Evolutionary conservation across 2,888 invertebrate species (phyloP).

Genomic region (Eristalis intricaria): DNA sequence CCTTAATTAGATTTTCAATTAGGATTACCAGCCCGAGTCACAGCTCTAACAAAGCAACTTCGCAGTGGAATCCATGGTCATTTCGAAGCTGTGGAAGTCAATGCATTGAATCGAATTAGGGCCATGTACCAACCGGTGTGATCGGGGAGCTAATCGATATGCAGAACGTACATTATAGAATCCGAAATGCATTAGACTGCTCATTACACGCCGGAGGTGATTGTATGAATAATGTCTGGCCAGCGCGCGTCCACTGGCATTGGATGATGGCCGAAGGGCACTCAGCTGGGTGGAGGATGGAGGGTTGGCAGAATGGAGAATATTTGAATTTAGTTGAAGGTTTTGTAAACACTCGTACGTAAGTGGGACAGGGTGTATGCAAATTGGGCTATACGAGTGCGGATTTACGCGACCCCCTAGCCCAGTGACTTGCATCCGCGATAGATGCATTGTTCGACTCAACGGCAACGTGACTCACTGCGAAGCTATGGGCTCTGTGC

Average conservation of each 20-base stretch:
- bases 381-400: slow-evolving; percentile 33
- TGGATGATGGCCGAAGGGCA: slow-evolving; percentile 39
- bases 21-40: slow-evolving; percentile 40
- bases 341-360: slow-evolving; percentile 20
- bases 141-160: slow-evolving; percentile 48
- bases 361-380: slow-evolving; percentile 60
- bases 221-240: slow-evolving; percentile 62
- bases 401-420: slow-evolving; percentile 19
- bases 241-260: slow-evolving; percentile 34
- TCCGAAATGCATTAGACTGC: slow-evolving; percentile 56
- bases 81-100: slow-evolving; percentile 17
- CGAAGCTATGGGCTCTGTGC: not conserved
- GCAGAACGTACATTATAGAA: slow-evolving; percentile 52
- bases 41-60: slow-evolving; percentile 51
- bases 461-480: not conserved
- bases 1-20: slow-evolving; percentile 72
- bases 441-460: not conserved
- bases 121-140: slow-evolving; percentile 47
- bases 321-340: slow-evolving; percentile 37
- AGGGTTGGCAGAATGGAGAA: not conserved
- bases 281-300: not conserved
- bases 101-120: slow-evolving; percentile 58
- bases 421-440: slow-evolving; percentile 28
- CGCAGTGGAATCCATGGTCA: slow-evolving; percentile 3
- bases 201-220: slow-evolving; percentile 65